phyloP scores from a whole-genome alignment of 2,888 invertebrate genomes.

The Hesperia comma region DNA sequence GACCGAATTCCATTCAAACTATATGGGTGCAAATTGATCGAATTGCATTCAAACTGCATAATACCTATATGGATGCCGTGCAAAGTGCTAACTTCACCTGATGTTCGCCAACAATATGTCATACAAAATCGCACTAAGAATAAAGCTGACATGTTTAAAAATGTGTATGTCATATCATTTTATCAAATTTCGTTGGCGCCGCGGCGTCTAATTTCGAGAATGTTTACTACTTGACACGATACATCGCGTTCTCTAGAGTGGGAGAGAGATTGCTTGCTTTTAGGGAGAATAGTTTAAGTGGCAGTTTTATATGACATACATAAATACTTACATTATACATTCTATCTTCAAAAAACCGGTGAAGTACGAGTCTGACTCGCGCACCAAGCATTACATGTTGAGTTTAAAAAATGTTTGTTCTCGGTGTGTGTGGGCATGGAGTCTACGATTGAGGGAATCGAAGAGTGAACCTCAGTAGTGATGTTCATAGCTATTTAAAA shows the following conservation, averaged over 20 bases:
- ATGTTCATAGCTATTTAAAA: too few species aligned
- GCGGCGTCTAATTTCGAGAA: slow-evolving; percentile 13
- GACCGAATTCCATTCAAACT: not conserved
- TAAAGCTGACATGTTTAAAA: slow-evolving; percentile 8
- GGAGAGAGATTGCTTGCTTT: not conserved
- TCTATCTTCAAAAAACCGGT: too few species aligned
- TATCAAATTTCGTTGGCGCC: slow-evolving; percentile 15
- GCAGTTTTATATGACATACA: too few species aligned
- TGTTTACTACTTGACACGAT: not conserved
- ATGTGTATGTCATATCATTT: slow-evolving; percentile 5
- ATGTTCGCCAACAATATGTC: slow-evolving; percentile 9
- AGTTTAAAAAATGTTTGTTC: too few species aligned
- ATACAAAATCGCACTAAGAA: slow-evolving; percentile 13
- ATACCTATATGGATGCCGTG: not conserved
- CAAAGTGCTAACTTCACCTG: slow-evolving; percentile 6
- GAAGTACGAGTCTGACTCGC: too few species aligned
- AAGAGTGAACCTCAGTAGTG: too few species aligned
- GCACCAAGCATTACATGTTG: too few species aligned
- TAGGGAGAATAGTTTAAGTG: not conserved
- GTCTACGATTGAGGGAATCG: too few species aligned
- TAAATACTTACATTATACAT: too few species aligned
- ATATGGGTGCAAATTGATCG: not conserved
- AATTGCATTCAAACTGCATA: not conserved
- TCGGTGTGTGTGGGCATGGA: too few species aligned
- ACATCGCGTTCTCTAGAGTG: not conserved